Evolutionary conservation across 37 sponge, comb jelly and placozoan species (phyloP).

Genomic region (Diacarnus erythraeanus): DNA sequence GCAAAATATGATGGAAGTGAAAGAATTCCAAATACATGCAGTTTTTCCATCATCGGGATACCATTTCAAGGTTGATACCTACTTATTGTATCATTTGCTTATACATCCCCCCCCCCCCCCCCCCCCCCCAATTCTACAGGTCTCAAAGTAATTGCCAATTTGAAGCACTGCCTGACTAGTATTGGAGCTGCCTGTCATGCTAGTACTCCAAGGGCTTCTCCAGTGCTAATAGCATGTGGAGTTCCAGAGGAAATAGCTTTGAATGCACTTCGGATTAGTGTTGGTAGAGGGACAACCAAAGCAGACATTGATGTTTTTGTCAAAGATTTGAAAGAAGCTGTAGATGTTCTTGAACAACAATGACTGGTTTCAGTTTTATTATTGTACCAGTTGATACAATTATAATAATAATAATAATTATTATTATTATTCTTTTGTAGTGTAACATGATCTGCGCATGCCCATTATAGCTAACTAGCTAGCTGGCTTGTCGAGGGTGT

Average conservation of each 20-base stretch:
- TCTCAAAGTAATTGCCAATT: not conserved
- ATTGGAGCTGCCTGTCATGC: slow-evolving; percentile 68
- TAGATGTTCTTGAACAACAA: not conserved
- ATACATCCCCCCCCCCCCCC: no score
- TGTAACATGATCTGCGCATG: no score
- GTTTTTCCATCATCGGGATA: slow-evolving; percentile 61
- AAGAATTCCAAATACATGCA: slow-evolving; percentile 80
- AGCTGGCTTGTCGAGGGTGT: no score
- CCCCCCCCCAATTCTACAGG: slow-evolving; percentile 25
- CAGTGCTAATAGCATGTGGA: slow-evolving; percentile 48
- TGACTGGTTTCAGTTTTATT: no score
- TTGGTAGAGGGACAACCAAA: slow-evolving; percentile 63
- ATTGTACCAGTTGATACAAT: no score
- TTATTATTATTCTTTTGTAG: no score
- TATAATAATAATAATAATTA: no score
- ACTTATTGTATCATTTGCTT: no score
- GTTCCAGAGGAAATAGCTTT: slow-evolving; percentile 50
- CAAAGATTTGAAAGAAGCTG: slow-evolving; percentile 35
- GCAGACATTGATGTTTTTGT: slow-evolving; percentile 64
- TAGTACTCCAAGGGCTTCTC: slow-evolving; percentile 27
- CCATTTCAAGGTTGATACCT: slow-evolving; percentile 56
- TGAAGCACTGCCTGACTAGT: slow-evolving; percentile 42
- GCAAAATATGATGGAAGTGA: slow-evolving; percentile 12
- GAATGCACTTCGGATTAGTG: slow-evolving; percentile 61
- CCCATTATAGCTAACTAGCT: no score